Evolutionary conservation across 2,113 vertebrate species (phyloP), one percentile per base, ranked within the genome.

Genomic region (Pterocles burchelli): DNA sequence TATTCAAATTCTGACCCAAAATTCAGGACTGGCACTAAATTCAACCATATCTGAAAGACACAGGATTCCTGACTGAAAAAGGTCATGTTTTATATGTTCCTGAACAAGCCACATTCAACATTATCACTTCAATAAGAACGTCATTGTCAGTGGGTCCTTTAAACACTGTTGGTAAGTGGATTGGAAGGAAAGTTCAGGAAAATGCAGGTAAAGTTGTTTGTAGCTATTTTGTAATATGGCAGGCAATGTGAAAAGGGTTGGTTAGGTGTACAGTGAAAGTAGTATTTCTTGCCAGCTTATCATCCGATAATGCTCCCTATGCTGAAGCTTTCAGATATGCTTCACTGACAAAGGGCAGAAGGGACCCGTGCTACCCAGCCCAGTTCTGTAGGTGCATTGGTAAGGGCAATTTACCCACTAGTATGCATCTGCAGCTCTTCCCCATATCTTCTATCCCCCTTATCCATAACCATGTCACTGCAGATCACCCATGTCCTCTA

Each of bases 221-320:
- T 7, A 61, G 26, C 19, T 62, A 7, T 71, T 86, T 67, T 66
- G 17, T 68, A 63, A 8, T 48, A 59, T 10, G 33, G 67, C 28
- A 71, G 24, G 16, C 48, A 67, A 51, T 38, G 22, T 67, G 38
- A 54, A 93, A 83, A 66, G 14, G 4, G 22, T 33, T 77, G 43
- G 6, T 63, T 72, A 83, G 19, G 26, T 41, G 51, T 72, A 49
- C 18, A 59, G 21, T 55, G 45, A 75, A 74, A 31, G 14, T 38
- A 65, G 10, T 17, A 25, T 85, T 85, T 80, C 45, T 46, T 70
- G 28, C n/a, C 63, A 73, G 5, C 11, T 79, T 66, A 70, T 41
- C 41, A 25, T 41, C n/a, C 2, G 2, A 2, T 46, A 77, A 38
- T 0, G 0, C 5, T 65, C 22, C 33, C 78, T 34, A 7, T 59